Conservation (phyloP, 2,797 vertebrate genomes). For the Clarias platycephalus region DNA sequence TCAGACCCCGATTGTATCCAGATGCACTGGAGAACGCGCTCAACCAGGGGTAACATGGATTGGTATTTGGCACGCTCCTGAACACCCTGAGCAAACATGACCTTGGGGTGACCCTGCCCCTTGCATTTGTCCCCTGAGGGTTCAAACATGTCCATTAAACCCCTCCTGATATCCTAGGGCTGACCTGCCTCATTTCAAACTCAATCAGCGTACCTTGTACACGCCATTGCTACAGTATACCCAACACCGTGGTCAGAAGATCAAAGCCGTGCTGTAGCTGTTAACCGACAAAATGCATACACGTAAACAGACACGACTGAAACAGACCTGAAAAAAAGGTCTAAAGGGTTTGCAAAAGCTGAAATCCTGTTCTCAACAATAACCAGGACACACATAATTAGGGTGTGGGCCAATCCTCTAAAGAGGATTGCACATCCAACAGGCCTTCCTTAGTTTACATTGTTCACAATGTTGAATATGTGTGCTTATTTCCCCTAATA, state of each 20-base stretch:
- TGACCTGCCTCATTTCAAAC: conserved; percentile 73
- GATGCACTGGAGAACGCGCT: conserved; percentile 66
- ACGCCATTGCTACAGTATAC: conserved; percentile 29
- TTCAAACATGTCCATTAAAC: conserved; percentile 69
- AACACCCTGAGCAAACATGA: conserved; percentile 72
- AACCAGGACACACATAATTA: conserved; percentile 56
- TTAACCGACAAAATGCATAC: conserved; percentile 53
- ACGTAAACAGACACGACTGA: conserved; percentile 36
- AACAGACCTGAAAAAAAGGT: conserved; percentile 56
- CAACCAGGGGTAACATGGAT: conserved; percentile 55
- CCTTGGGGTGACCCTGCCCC: conserved; percentile 63
- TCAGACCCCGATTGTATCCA: conserved; percentile 60
- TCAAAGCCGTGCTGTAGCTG: conserved; percentile 25
- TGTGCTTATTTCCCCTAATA: conserved; percentile 55
- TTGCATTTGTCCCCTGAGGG: conserved; percentile 51
- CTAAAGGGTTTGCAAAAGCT: conserved; percentile 58
- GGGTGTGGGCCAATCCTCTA: conserved; percentile 46
- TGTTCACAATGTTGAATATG: conserved; percentile 59
- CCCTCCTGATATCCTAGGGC: conserved; percentile 59
- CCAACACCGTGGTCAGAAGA: conserved; percentile 18
- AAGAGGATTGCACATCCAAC: conserved; percentile 56
- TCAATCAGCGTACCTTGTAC: conserved; percentile 68
- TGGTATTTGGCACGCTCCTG: conserved; percentile 68
- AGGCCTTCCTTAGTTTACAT: conserved; percentile 58
- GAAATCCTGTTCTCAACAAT: conserved; percentile 68